Conservation (phyloP, 2,113 vertebrate species). For the Triplophysa tibetana region DNA sequence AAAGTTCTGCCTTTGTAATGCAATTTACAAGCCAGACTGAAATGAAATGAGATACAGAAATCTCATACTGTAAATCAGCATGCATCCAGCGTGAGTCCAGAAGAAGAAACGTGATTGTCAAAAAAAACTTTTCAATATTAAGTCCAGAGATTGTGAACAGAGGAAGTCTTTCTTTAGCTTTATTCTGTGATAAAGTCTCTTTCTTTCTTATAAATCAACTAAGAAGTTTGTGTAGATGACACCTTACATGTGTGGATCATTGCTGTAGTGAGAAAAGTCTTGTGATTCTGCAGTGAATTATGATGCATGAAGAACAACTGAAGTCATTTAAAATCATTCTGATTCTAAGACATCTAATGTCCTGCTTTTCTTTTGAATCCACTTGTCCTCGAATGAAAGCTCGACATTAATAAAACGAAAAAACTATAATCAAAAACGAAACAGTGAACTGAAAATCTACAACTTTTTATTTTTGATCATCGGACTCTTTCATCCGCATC, state of each 20-base stretch:
- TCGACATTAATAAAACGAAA: constrained; percentile 36
- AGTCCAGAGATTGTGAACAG: constrained; percentile 29
- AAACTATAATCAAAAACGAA: constrained; percentile 28
- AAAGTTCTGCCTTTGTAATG: not conserved
- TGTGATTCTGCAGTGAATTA: constrained; percentile 42
- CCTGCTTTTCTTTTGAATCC: not conserved
- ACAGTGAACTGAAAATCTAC: not conserved
- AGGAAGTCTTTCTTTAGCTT: constrained; percentile 1
- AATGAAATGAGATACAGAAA: not conserved
- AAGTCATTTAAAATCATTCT: constrained; percentile 45
- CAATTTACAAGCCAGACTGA: not conserved
- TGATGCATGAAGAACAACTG: constrained; percentile 48
- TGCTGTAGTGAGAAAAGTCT: constrained; percentile 11
- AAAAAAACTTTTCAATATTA: not conserved
- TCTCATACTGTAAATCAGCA: not conserved
- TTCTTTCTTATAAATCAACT: constrained; percentile 8
- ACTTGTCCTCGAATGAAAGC: constrained; percentile 7
- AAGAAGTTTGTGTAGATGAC: not conserved
- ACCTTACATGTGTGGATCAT: constrained; percentile 30
- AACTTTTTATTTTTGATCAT: not conserved
- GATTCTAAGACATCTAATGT: constrained; percentile 14
- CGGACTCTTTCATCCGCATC: not conserved
- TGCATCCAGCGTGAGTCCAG: not conserved
- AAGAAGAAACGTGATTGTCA: constrained; percentile 16
- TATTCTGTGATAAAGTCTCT: constrained; percentile 15